Evolutionary conservation across 1,140 invertebrate genomes (phyloP), one percentile per base, ranked within the genome.

Genomic region (Drosophila arizonae): DNA sequence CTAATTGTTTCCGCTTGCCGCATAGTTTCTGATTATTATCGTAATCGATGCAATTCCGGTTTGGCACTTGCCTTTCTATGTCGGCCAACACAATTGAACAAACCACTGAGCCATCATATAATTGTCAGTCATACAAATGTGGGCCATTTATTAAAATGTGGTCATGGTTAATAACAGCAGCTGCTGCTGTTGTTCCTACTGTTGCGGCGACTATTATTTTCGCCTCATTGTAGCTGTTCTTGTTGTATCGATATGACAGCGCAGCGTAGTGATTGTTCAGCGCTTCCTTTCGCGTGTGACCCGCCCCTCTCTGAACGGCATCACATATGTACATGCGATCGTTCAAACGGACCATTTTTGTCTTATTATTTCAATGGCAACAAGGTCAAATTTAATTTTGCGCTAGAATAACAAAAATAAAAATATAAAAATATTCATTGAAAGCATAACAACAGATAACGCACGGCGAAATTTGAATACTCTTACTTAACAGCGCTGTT

Each of bases 371-470:
- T 64, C 62, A 58, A 76, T 66, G 66, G 26, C 82, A 88, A 73
- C 85, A 88, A 88, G 84, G 84, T 88, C 84, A 88, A 67, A 89
- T 88, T 89, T 89, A 89, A 88, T 73, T 68, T 57, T 73, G 58
- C 55, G 51, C 41, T 72, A 72, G 61, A 75, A 75, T 88, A 84
- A 82, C 72, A 75, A 76, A 66, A 76, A 24, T 24, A 76, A 66
- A 72, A 72, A 6, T 30, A 30, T 24, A 30, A 30, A 30, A 30
- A 74, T 71, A 17, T 17, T 17, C n/a, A 84, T 64, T 67, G 48
- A 43, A 56, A 57, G 11, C 46, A 58, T 52, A 46, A 33, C 45
- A 70, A 54, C 30, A 28, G 30, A 66, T 24, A 66, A 57, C 11
- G 4, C 24, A 21, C 55, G 17, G 58, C 56, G 70, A 60, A n/a